Evolutionary conservation across 2,888 invertebrate genomes (phyloP).

Genomic region (Empis livida): DNA sequence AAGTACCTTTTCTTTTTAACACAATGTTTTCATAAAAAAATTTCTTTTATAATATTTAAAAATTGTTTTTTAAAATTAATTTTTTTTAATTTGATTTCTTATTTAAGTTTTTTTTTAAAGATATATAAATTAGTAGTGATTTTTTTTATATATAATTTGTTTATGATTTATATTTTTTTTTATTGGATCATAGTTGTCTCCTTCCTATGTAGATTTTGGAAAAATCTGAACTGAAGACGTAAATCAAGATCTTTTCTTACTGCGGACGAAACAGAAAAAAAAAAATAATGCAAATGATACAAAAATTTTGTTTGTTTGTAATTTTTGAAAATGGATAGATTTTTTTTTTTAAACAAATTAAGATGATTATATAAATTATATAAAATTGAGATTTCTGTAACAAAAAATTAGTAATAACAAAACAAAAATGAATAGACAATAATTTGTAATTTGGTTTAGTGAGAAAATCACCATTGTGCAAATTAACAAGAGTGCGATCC

Average conservation of each 20-base stretch:
- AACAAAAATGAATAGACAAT: too few relatives aligned
- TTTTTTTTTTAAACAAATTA: too few relatives aligned
- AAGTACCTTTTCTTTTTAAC: too few relatives aligned
- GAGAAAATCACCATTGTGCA: too few relatives aligned
- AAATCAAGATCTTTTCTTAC: conserved; percentile 94
- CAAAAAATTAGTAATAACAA: too few relatives aligned
- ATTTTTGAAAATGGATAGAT: too few relatives aligned
- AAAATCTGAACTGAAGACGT: conserved; percentile 91
- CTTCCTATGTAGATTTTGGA: conserved; percentile 83
- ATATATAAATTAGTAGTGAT: conserved; percentile 16
- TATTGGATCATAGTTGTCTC: conserved; percentile 77
- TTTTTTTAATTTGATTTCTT: conserved; percentile 6
- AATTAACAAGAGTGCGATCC: too few relatives aligned
- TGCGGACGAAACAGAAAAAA: conserved; percentile 38
- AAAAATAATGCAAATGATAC: conserved; percentile 10
- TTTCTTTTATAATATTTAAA: background rate
- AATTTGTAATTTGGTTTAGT: too few relatives aligned
- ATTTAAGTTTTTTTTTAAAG: background rate
- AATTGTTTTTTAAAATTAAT: conserved; percentile 6
- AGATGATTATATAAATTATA: too few relatives aligned
- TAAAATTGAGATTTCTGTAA: too few relatives aligned
- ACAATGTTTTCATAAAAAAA: too few relatives aligned
- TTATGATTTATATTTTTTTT: conserved; percentile 20
- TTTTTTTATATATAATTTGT: conserved; percentile 10
- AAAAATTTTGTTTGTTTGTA: too few relatives aligned